Evolutionary conservation across 2,888 invertebrate genomes (phyloP).

Genomic region (Heliconius cydno): DNA sequence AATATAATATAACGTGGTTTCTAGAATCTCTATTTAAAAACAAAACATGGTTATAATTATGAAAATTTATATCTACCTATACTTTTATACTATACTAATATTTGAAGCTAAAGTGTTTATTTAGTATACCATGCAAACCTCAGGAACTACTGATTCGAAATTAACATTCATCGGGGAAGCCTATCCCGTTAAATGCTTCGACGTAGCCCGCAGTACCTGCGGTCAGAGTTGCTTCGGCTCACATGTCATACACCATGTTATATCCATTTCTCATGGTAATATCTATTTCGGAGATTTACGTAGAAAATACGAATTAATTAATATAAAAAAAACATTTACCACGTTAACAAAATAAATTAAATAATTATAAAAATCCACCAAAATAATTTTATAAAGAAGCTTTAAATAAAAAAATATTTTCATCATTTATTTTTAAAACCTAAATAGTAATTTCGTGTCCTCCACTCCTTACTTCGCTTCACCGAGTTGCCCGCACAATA

Average conservation of each 20-base stretch:
- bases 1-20: too few relatives aligned
- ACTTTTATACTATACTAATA: background rate
- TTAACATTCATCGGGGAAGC: too few relatives aligned
- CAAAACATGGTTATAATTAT: too few relatives aligned
- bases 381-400: background rate
- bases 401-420: background rate
- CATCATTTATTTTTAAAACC: background rate
- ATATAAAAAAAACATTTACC: too few relatives aligned
- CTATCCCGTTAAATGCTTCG: background rate
- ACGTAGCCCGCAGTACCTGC: background rate
- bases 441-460: background rate
- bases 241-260: background rate
- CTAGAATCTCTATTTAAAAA: too few relatives aligned
- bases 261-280: too few relatives aligned
- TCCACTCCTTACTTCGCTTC: conserved; percentile 10
- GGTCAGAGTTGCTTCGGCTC: background rate
- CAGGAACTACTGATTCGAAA: background rate
- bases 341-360: too few relatives aligned
- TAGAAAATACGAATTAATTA: background rate
- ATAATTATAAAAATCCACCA: background rate
- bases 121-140: background rate
- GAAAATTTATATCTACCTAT: too few relatives aligned
- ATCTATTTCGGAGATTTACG: background rate
- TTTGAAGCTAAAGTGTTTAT: background rate
- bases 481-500: too few relatives aligned